phyloP scores from a whole-genome alignment of 2,888 invertebrate genomes.

The Pseudococcus longispinus region DNA sequence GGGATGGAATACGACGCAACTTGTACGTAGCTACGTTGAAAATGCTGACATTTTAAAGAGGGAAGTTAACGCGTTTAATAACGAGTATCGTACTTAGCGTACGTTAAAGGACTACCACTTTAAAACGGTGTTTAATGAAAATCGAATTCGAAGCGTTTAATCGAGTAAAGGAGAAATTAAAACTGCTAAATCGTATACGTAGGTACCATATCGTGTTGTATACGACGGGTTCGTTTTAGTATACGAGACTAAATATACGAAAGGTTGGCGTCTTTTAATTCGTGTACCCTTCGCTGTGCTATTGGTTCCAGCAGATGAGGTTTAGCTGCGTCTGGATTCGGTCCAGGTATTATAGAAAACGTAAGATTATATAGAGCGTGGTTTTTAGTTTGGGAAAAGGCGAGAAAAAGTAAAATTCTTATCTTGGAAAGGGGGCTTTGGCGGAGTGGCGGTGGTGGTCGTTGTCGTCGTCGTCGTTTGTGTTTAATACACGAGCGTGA shows the following conservation, averaged over 20 bases:
- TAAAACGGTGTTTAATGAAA: neutral
- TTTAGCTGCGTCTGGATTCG: neutral
- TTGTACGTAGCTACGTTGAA: neutral
- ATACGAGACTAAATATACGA: neutral
- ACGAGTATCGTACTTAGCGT: neutral
- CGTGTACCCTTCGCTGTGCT: neutral
- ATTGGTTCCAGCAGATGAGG: too few relatives aligned
- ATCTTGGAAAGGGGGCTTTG: neutral
- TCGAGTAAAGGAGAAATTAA: neutral
- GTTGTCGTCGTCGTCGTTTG: neutral
- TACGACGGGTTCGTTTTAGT: neutral
- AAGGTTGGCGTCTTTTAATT: neutral
- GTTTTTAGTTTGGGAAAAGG: neutral
- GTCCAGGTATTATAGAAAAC: neutral
- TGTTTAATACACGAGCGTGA: neutral
- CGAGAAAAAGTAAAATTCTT: neutral
- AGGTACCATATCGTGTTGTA: neutral
- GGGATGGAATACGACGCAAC: neutral
- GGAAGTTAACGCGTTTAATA: neutral
- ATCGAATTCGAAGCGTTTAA: constrained; percentile 4
- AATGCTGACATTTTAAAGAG: neutral
- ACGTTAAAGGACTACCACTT: neutral
- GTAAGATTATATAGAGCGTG: neutral
- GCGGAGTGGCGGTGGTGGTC: neutral
- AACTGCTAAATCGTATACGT: neutral